Conservation (phyloP, 2,888 invertebrate genomes). For the Athripsodes cinereus region DNA sequence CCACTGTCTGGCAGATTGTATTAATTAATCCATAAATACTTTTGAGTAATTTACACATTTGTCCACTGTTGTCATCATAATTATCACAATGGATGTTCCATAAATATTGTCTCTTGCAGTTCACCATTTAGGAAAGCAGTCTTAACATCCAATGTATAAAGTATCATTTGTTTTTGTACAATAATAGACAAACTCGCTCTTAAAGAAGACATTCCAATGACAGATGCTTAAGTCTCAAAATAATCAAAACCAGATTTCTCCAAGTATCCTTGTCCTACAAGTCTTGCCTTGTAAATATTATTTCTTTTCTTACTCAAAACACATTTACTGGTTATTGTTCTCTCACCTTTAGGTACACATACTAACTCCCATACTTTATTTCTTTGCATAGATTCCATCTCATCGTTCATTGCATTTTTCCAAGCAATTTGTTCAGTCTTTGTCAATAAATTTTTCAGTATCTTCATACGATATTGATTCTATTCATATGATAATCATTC, state of each 20-base stretch:
- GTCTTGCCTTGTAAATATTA: too few relatives aligned
- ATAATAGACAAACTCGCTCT: background rate
- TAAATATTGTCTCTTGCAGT: background rate
- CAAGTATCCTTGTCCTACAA: too few relatives aligned
- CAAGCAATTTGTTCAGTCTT: too few relatives aligned
- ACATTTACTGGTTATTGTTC: too few relatives aligned
- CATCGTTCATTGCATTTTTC: too few relatives aligned
- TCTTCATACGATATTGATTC: too few relatives aligned
- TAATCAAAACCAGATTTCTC: background rate
- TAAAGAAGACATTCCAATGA: slow-evolving; percentile 1
- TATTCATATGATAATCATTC: too few relatives aligned
- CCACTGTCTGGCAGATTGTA: background rate
- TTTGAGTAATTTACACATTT: background rate
- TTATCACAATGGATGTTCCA: background rate
- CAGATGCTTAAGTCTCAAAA: background rate
- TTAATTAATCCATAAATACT: background rate
- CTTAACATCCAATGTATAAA: background rate
- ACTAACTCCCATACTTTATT: too few relatives aligned
- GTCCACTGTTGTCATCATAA: background rate
- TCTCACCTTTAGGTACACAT: too few relatives aligned
- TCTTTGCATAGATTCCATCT: too few relatives aligned
- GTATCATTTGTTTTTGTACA: background rate
- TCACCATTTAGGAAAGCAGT: background rate
- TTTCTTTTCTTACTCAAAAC: too few relatives aligned
- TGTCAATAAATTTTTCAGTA: too few relatives aligned